Evolutionary conservation across 2,797 vertebrate species (phyloP), one percentile per base, ranked within the genome.

Genomic region (Rhabdomys pumilio): DNA sequence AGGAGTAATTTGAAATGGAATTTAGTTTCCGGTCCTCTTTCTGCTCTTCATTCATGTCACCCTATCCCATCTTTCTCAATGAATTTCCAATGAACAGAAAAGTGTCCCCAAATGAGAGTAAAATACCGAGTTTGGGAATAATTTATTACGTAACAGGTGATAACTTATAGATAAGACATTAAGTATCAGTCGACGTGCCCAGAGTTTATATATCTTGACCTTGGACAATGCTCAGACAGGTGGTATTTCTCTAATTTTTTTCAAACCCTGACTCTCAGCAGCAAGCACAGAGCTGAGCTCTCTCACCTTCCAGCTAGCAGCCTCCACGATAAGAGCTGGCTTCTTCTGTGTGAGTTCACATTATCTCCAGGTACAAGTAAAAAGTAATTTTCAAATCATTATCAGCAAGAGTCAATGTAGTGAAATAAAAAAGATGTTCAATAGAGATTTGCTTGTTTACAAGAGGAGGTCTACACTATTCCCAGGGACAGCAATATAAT

Each of bases 1-100:
- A 87, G 14, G 3, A 19, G 31, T 8, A 12, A 82, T 93, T 80
- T 93, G 87, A 91, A 82, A 50, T 75, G 20, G 11, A 69, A 92
- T 90, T 83, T 85, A 72, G 79, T 95, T 87, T 81, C 82, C n/a
- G 92, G 20, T 94, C 10, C 13, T 79, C 44, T 79, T 86, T 92
- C 61, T 79, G 41, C 12, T 87, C 17, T 84, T 67, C 80, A 44
- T 55, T 87, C 50, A 44, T 61, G 3, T 69, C 47, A 50, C 0
- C 2, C 53, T 90, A 61, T 4, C 31, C 1, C 20, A 61, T 83
- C 14, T 75, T 92, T 88, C 53, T 90, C 72, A 77, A 88, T 61
- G 65, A 97, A 44, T 79, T 75, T 61, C 41, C 93, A 90, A 3
- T 55, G 34, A 92, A 26, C 38, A 93, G 24, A 75, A 82, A 89